These are phyloP conservation scores for Callospermophilus lateralis DNA, from an alignment of 2,113 vertebrate species.

Conservation along the genomic window DNA sequence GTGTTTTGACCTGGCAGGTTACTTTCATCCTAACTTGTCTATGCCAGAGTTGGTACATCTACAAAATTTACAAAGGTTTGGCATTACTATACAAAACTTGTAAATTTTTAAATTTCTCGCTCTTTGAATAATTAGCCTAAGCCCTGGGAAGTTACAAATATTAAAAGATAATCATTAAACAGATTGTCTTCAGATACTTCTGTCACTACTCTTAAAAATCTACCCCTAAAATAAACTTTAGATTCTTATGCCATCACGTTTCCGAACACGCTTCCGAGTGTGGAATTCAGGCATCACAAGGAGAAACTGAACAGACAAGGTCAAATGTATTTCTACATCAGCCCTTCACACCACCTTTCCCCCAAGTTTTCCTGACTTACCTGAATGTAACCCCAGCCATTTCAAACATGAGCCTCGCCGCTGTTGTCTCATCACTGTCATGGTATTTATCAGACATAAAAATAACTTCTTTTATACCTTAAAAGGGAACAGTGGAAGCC, in stretches of 20 bases:
- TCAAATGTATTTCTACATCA: background rate
- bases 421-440: constrained; percentile 91
- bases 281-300: background rate
- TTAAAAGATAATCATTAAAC: constrained; percentile 67
- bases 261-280: background rate
- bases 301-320: background rate
- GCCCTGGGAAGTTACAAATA: constrained; percentile 69
- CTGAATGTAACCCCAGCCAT: constrained; percentile 92
- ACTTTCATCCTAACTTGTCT: constrained; percentile 81
- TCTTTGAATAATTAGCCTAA: constrained; percentile 72
- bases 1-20: constrained; percentile 73
- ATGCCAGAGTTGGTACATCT: constrained; percentile 72
- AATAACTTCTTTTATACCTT: constrained; percentile 96
- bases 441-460: constrained; percentile 98
- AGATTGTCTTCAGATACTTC: constrained; percentile 76
- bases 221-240: constrained; percentile 53
- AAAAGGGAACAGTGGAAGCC: constrained; percentile 41
- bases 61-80: constrained; percentile 80
- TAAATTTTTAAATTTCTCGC: constrained; percentile 71
- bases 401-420: constrained; percentile 92
- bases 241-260: background rate
- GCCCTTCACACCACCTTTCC: background rate
- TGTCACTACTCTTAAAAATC: constrained; percentile 65
- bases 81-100: constrained; percentile 77
- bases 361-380: constrained; percentile 83